phyloP scores from a whole-genome alignment of 2,113 vertebrate genomes.

The Cercocebus atys region DNA sequence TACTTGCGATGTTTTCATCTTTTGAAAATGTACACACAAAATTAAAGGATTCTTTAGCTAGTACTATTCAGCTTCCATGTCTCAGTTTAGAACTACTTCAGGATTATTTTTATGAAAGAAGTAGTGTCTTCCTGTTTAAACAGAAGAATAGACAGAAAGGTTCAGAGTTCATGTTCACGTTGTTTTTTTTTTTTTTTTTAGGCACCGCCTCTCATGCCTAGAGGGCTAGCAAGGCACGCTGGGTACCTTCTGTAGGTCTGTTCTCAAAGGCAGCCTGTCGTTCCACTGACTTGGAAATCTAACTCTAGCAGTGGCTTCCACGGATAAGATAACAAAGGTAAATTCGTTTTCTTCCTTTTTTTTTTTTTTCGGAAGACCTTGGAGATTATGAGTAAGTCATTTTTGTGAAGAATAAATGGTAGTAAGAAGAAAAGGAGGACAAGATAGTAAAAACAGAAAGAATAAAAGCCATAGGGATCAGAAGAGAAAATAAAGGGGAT shows the following conservation, averaged over 20 bases:
- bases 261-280: rapidly evolving
- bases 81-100: not conserved
- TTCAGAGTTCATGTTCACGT: not conserved
- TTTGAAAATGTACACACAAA: not conserved
- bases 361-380: not conserved
- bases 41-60: not conserved
- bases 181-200: not conserved
- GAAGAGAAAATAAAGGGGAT: not conserved
- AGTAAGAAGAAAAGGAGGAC: not conserved
- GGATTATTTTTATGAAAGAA: not conserved
- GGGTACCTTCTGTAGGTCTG: not conserved
- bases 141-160: not conserved
- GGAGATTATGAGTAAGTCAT: not conserved
- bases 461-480: not conserved
- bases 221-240: rapidly evolving
- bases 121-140: not conserved
- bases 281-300: not conserved
- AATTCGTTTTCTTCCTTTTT: not conserved
- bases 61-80: not conserved
- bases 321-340: too few relatives aligned
- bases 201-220: not conserved
- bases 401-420: not conserved
- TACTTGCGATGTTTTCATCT: not conserved
- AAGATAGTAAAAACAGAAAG: not conserved
- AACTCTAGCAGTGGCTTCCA: not conserved